Conservation (phyloP, 2,113 vertebrate genomes). For the Brachyhypopomus occidentalis region DNA sequence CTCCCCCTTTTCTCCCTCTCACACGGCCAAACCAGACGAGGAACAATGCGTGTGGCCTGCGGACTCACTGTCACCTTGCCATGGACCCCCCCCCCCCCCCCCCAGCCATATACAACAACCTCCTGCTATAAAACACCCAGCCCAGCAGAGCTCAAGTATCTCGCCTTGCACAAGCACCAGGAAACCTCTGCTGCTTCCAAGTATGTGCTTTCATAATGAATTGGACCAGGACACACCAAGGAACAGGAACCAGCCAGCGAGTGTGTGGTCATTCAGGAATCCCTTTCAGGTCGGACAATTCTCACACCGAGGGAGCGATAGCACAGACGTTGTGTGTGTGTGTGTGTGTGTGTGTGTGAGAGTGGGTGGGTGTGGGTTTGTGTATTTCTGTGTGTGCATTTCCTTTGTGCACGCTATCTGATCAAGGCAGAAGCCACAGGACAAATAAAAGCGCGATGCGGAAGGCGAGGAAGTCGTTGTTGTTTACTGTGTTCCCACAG, state of each 20-base stretch:
- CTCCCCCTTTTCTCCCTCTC: neutral
- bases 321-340: neutral
- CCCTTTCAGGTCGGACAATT: too few species aligned
- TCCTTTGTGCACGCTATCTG: conserved; percentile 1
- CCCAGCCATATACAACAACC: neutral
- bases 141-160: neutral
- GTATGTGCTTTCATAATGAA: neutral
- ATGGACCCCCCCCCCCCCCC: neutral
- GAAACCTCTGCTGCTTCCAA: neutral
- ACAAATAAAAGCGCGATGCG: conserved; percentile 10
- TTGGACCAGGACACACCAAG: neutral
- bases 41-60: neutral
- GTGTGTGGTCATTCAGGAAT: neutral
- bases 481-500: conserved; percentile 41
- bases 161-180: neutral
- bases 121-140: neutral
- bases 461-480: conserved; percentile 21
- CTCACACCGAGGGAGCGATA: neutral
- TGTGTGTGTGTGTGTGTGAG: neutral
- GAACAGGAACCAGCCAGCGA: neutral
- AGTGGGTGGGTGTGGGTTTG: too few species aligned
- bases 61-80: conserved; percentile 14
- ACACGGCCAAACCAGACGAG: neutral
- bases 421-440: neutral
- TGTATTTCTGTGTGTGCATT: neutral